Percentiles rank a stretch among this genome's conserved stretches.
phyloP scores from a whole-genome alignment of 2,797 vertebrate genomes.

The Apodemus agrarius region DNA sequence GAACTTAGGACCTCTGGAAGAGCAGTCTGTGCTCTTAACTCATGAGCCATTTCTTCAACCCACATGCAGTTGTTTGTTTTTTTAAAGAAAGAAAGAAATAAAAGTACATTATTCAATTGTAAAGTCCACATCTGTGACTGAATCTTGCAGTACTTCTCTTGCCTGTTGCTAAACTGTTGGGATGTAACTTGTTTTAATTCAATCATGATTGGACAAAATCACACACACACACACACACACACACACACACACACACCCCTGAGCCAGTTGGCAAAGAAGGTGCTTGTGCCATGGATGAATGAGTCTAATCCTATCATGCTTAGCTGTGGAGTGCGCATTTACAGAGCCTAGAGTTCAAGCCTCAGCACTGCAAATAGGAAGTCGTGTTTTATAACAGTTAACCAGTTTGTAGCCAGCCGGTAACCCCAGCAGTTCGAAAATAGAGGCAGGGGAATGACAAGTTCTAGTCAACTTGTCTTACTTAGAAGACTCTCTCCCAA shows the following conservation, averaged over 20 bases:
- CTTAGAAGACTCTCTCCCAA: neutral
- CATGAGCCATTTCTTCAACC: too few species aligned
- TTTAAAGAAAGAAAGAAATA: neutral
- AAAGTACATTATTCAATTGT: neutral
- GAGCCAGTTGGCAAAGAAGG: neutral
- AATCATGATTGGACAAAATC: neutral
- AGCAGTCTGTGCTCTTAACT: too few species aligned
- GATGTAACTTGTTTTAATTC: slow-evolving; percentile 2
- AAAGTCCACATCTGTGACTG: neutral
- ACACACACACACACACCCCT: neutral
- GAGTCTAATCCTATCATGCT: neutral
- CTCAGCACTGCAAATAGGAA: neutral
- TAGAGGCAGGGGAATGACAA: neutral
- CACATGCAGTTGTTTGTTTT: neutral
- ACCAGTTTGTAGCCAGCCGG: neutral
- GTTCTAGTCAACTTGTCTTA: neutral
- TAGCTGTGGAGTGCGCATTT: neutral
- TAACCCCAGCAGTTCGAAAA: neutral
- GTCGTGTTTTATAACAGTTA: neutral
- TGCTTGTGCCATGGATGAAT: neutral
- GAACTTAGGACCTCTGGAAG: too few species aligned
- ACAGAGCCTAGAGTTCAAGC: neutral
- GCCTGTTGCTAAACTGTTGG: slow-evolving; percentile 17
- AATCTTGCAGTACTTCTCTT: slow-evolving; percentile 12
- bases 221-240: neutral